Conservation (phyloP, 2,797 vertebrate genomes). For the Galagoides demidoff region DNA sequence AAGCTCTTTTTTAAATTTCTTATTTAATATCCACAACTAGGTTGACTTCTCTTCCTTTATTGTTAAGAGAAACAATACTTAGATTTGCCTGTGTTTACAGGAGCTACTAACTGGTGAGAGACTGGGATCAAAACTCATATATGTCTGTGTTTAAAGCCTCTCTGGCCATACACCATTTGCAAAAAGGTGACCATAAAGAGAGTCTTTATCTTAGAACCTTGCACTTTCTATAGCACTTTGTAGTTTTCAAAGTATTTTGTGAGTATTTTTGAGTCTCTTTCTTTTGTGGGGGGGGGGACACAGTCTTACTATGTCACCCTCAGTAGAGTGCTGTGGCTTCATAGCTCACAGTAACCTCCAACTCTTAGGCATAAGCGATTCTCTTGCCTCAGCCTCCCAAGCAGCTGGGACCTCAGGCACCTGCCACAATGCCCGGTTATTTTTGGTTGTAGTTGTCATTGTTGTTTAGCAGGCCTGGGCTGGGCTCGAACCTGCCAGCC, state of each 20-base stretch:
- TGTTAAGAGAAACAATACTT: neutral
- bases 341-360: no score
- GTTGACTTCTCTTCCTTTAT: neutral
- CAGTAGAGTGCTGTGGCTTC: no score
- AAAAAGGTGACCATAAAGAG: neutral
- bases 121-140: neutral
- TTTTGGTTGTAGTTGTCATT: no score
- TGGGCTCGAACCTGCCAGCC: no score
- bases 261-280: neutral
- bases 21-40: neutral
- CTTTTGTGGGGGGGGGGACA: no score
- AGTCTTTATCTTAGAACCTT: neutral
- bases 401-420: no score
- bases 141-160: neutral
- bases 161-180: neutral
- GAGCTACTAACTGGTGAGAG: neutral
- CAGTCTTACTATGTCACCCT: no score
- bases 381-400: no score
- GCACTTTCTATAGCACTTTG: neutral
- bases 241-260: neutral
- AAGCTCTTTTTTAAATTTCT: neutral
- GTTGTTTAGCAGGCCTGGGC: no score
- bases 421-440: no score
- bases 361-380: no score
- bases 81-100: neutral